A percentile compares a stretch with the other conserved stretches of the same genome.
Conservation (phyloP, 2,888 invertebrate genomes). For the Elegia similella region DNA sequence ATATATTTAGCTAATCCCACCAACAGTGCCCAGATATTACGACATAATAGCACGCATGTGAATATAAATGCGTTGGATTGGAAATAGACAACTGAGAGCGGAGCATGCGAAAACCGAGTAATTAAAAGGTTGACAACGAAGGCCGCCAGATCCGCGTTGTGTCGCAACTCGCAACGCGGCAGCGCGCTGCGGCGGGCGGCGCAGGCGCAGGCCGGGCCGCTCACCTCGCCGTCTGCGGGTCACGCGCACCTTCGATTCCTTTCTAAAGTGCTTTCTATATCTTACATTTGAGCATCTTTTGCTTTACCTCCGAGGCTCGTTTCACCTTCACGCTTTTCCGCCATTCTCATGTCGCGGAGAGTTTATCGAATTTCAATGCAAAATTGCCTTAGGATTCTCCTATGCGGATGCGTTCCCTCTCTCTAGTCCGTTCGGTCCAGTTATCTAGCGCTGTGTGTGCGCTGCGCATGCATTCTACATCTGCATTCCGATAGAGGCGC, state of each 20-base stretch:
- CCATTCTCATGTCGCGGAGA: constrained; percentile 45
- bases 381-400: constrained; percentile 36
- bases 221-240: constrained; percentile 67
- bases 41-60: background rate
- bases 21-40: background rate
- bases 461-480: constrained; percentile 64
- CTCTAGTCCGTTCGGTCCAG: constrained; percentile 47
- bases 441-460: constrained; percentile 48
- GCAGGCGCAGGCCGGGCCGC: constrained; percentile 58
- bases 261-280: constrained; percentile 80
- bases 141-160: constrained; percentile 71
- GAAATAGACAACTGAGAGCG: constrained; percentile 33
- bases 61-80: constrained; percentile 18
- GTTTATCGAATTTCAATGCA: constrained; percentile 50
- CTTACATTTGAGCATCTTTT: constrained; percentile 49
- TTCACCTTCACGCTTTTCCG: constrained; percentile 59
- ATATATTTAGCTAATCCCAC: background rate
- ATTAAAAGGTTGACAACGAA: constrained; percentile 76
- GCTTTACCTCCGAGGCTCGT: constrained; percentile 48
- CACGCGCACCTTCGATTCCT: constrained; percentile 77
- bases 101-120: constrained; percentile 53
- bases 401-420: constrained; percentile 48
- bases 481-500: constrained; percentile 67
- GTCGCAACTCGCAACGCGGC: constrained; percentile 48
- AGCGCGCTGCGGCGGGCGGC: constrained; percentile 35